phyloP scores from a whole-genome alignment of 1,140 invertebrate genomes.

The Chironomus tepperi region DNA sequence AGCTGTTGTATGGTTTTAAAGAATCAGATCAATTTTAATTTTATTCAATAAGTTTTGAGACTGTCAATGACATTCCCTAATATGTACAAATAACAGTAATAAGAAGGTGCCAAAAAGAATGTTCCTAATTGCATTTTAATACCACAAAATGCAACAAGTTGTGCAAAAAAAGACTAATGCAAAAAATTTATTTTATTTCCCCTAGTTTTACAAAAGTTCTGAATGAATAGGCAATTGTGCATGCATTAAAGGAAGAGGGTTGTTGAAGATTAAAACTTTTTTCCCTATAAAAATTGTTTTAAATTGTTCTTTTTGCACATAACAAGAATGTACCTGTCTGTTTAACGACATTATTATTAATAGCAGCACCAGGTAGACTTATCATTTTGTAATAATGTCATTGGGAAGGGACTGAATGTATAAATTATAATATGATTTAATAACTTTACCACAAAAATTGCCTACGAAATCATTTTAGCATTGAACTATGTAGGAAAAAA shows the following conservation, averaged over 20 bases:
- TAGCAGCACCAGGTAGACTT: neutral
- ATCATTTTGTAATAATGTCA: neutral
- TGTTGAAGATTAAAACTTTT: no score
- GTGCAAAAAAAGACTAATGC: neutral
- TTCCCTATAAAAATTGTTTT: neutral
- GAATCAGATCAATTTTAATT: no score
- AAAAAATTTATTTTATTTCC: neutral
- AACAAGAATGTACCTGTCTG: neutral
- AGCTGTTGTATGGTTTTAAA: no score
- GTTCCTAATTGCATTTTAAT: neutral
- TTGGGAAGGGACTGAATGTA: neutral
- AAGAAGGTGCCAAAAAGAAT: neutral
- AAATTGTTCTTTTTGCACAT: slow-evolving; percentile 9
- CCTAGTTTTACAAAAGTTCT: no score
- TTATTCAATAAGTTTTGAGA: no score
- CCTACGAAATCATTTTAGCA: slow-evolving; percentile 14
- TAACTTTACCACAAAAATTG: neutral
- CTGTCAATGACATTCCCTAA: no score
- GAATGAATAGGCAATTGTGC: no score
- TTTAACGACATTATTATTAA: no score
- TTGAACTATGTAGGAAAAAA: neutral
- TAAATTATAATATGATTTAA: neutral
- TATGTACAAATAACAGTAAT: neutral
- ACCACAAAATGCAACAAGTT: neutral
- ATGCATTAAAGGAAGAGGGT: no score